Base-by-base conservation (phyloP, 2,888 invertebrate genomes). In the Dermolepida albohirtum region DNA sequence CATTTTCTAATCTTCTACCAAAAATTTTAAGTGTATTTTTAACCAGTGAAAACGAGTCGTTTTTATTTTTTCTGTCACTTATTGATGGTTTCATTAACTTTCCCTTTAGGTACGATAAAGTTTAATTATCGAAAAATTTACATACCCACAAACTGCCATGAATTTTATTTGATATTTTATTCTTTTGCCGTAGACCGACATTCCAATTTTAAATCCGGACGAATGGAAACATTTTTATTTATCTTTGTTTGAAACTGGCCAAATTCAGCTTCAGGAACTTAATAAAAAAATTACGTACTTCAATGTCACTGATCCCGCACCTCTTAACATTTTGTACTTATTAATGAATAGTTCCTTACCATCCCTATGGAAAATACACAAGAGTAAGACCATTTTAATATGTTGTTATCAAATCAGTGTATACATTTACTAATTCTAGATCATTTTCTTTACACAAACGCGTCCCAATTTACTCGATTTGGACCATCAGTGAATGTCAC, bases 341-440 rank as follows among this genome's bases (percentile, higher is more conserved):
- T 73, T 80, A 10, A 70, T 80, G 66, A 74, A 78, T 55, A 82
- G 80, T 65, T 64, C 70, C 39, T 68, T 75, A 68, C 73, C 72
- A 11, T 78, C 79, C 43, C 66, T 80, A 12, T 82, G 82, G 82
- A 82, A 81, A 74, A 74, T 81, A n/a, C 79, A 80, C 67, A 74
- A 80, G 73, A 80, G 82, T 81, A 75, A 76, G 11, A n/a, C 43
- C 52, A 49, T 39, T 11, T 5, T n/a, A 17, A 10, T 44, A 11
- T 63, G n/a, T 17, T 34, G 10, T 49, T 8, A 47, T 49, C 17
- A 17, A 17, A 29, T 40, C 14, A 29, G 17, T 40, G 40, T 51
- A 47, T 12, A 29, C 8, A 12, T 34, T 29, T 67, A n/a, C n/a
- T 27, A 40, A 12, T 78, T 80, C 70, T 62, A 82, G 82, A 79